phyloP scores from a whole-genome alignment of 2,113 vertebrate species.

The Ophthalmotilapia sp. region DNA sequence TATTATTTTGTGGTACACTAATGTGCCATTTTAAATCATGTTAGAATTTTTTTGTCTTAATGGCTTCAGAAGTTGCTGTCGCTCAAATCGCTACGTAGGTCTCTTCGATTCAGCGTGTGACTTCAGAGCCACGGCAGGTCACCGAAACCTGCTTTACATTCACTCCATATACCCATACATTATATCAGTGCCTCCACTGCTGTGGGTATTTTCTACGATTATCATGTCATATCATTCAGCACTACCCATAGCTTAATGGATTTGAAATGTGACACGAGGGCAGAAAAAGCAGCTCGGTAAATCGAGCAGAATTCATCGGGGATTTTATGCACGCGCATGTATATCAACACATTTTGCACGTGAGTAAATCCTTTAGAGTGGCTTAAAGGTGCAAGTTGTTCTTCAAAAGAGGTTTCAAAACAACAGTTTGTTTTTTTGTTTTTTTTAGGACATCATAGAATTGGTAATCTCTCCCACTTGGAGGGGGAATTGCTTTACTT shows the following conservation, averaged over 20 bases:
- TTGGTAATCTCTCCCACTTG: slow-evolving; percentile 56
- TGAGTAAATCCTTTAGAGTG: slow-evolving; percentile 5
- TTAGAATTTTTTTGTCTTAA: background rate
- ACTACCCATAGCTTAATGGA: background rate
- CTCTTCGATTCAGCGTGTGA: background rate
- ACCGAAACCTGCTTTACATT: background rate
- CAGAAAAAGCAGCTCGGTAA: background rate
- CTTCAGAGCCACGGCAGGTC: background rate
- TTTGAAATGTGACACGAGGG: background rate
- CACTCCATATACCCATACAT: background rate
- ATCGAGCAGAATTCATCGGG: background rate
- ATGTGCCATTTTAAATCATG: background rate
- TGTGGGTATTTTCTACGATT: background rate
- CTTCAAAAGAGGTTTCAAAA: slow-evolving; percentile 21
- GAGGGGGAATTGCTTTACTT: slow-evolving; percentile 49
- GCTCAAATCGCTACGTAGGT: background rate
- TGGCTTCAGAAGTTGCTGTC: background rate
- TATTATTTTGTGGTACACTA: slow-evolving; percentile 1
- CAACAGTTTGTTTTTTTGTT: slow-evolving; percentile 38
- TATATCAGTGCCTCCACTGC: background rate
- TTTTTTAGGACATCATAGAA: slow-evolving; percentile 39
- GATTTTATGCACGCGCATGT: background rate
- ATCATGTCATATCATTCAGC: background rate
- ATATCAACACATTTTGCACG: background rate
- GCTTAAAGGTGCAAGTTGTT: background rate